phyloP scores from a whole-genome alignment of 2,888 invertebrate species.

The Carcina quercana region DNA sequence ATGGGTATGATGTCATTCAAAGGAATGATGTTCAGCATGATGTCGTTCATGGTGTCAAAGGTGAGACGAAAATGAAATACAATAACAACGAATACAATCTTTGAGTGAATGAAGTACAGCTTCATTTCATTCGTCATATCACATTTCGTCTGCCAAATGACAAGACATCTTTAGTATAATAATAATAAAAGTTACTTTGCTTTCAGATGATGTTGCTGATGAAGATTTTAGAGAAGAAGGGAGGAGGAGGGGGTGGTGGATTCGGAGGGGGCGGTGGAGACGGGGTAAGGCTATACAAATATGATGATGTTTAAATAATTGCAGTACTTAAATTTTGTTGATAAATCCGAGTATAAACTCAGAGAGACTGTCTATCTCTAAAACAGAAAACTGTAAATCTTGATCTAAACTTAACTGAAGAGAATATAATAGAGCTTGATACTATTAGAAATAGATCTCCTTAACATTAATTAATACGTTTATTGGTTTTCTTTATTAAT shows the following conservation, averaged over 20 bases:
- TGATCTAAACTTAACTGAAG: too few species aligned
- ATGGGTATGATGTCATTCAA: constrained; percentile 76
- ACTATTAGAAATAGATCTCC: too few species aligned
- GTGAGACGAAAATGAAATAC: constrained; percentile 29
- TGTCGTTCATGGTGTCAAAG: constrained; percentile 76
- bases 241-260: constrained; percentile 37
- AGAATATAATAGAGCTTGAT: too few species aligned
- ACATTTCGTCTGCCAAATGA: neutral
- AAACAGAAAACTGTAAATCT: too few species aligned
- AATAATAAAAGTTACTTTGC: constrained; percentile 6
- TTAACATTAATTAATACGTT: too few species aligned
- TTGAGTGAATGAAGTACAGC: neutral
- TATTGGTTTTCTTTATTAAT: too few species aligned
- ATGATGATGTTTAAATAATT: too few species aligned
- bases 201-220: constrained; percentile 58
- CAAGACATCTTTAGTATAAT: constrained; percentile 10
- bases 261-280: constrained; percentile 33
- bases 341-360: too few species aligned
- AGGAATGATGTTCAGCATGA: constrained; percentile 76
- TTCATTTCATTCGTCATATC: neutral
- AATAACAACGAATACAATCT: too few species aligned
- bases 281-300: constrained; percentile 1
- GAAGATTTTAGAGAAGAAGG: constrained; percentile 59
- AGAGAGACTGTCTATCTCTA: too few species aligned
- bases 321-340: too few species aligned